These are phyloP conservation scores for Drosophila tani DNA, from an alignment of 1,140 invertebrate genomes.

Conservation along the genomic window DNA sequence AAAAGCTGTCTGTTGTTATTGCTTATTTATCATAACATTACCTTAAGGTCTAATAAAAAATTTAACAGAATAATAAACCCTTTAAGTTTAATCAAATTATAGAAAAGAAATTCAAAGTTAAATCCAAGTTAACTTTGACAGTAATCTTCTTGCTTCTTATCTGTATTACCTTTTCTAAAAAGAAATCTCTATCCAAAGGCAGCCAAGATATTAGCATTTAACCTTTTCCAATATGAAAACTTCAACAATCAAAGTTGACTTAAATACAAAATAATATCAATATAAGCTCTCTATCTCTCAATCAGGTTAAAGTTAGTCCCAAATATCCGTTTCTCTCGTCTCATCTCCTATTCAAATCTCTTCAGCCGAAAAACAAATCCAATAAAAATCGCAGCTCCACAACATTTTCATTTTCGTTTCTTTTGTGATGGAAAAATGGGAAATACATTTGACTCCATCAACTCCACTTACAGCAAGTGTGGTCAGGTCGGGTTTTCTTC, in stretches of 20 bases:
- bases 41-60: not conserved
- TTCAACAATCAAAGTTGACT: not conserved
- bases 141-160: not conserved
- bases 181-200: not conserved
- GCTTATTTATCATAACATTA: not conserved
- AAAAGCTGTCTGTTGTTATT: no score
- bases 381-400: conserved; percentile 29
- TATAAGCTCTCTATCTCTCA: conserved; percentile 5
- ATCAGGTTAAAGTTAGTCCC: conserved; percentile 3
- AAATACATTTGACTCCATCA: conserved; percentile 54
- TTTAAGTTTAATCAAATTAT: not conserved
- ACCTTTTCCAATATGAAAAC: not conserved
- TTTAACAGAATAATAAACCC: no score
- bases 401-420: conserved; percentile 50
- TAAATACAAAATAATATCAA: conserved; percentile 18
- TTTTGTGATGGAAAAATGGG: conserved; percentile 37
- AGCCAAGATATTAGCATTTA: not conserved
- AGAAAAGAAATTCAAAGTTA: not conserved
- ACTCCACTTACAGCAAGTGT: conserved; percentile 49
- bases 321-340: conserved; percentile 1
- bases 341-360: conserved; percentile 27
- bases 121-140: not conserved
- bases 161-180: not conserved
- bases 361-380: conserved; percentile 25
- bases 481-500: conserved; percentile 53